Conservation (phyloP, 2,113 vertebrate species). For the Pseudorhombus dupliciocellatus region DNA sequence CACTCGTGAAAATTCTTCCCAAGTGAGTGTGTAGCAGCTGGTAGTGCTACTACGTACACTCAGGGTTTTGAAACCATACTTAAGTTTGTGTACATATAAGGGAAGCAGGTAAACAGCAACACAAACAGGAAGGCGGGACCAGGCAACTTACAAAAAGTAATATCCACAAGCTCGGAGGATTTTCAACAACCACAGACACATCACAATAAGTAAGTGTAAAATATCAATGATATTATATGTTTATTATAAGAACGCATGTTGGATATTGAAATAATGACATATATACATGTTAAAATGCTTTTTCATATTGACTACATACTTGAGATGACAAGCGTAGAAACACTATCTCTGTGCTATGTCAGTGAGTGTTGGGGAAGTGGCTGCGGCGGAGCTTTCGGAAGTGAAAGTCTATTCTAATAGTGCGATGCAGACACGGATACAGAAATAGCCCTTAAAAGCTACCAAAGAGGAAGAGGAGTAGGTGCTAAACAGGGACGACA, state of each 20-base stretch:
- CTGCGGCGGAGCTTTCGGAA: conserved; percentile 13
- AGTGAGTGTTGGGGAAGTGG: background rate
- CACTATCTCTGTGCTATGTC: background rate
- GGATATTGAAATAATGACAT: too few species aligned
- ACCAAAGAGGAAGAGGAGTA: conserved; percentile 40
- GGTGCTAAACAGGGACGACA: conserved; percentile 56
- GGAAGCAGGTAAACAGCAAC: background rate
- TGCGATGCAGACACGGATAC: conserved; percentile 46
- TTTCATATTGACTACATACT: background rate
- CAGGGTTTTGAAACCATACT: background rate
- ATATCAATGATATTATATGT: too few species aligned
- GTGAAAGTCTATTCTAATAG: conserved; percentile 56
- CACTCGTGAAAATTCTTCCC: conserved; percentile 15
- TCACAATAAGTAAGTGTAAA: background rate
- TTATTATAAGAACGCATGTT: too few species aligned
- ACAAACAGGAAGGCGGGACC: background rate
- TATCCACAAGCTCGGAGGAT: background rate
- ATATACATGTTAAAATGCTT: background rate
- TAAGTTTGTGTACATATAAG: background rate
- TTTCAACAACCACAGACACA: background rate
- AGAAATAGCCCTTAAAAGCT: conserved; percentile 62
- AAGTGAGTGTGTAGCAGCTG: background rate
- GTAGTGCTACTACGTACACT: background rate
- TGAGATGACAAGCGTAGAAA: background rate
- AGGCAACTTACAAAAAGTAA: background rate